phyloP scores from a whole-genome alignment of 2,888 invertebrate species.

The Mythimna ferrago region DNA sequence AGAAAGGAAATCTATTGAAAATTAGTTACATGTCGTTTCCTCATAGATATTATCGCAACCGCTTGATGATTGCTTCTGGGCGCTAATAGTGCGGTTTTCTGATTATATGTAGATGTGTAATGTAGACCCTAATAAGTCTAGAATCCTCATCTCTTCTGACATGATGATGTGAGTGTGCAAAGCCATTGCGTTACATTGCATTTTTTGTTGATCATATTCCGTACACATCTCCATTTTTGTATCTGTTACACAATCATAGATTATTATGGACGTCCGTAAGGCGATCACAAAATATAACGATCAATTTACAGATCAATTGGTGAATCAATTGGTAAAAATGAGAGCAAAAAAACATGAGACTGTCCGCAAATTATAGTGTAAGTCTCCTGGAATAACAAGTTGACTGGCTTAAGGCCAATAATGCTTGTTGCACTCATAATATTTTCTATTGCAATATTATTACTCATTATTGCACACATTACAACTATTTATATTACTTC shows the following conservation, averaged over 20 bases:
- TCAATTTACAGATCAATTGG: constrained; percentile 30
- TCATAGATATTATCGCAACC: constrained; percentile 48
- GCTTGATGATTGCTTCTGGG: constrained; percentile 65
- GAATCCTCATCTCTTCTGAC: constrained; percentile 39
- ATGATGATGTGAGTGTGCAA: constrained; percentile 18
- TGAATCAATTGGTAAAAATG: constrained; percentile 7
- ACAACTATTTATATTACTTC: constrained; percentile 48
- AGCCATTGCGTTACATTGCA: constrained; percentile 4
- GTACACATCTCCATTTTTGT: constrained; percentile 10
- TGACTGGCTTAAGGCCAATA: not conserved
- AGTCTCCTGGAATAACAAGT: not conserved
- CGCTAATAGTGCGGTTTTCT: constrained; percentile 53
- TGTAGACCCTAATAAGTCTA: constrained; percentile 46
- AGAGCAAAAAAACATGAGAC: not conserved
- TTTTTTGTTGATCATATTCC: not conserved
- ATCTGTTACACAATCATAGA: constrained; percentile 33
- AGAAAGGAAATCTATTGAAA: constrained; percentile 68
- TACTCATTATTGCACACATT: constrained; percentile 29
- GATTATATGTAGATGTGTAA: constrained; percentile 59
- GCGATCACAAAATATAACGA: constrained; percentile 29
- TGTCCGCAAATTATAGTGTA: not conserved
- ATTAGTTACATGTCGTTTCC: constrained; percentile 66
- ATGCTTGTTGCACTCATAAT: constrained; percentile 8
- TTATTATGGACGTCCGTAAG: constrained; percentile 19
- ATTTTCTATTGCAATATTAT: constrained; percentile 23